Evolutionary conservation across 2,797 vertebrate genomes (phyloP).

Genomic region (Danio aesculapii): DNA sequence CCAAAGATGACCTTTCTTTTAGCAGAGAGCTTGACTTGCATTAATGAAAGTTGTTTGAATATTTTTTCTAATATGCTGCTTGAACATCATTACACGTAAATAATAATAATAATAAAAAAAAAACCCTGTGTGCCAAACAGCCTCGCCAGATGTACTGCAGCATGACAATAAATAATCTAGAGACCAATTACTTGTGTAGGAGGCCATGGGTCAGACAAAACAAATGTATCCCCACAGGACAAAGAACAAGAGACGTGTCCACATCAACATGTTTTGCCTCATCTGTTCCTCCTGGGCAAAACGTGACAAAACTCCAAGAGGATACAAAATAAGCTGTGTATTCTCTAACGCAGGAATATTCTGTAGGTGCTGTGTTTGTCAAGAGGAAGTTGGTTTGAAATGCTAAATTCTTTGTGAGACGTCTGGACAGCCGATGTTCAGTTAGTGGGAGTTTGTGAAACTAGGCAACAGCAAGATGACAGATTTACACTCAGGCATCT

Average conservation of each 20-base stretch:
- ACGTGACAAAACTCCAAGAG: slow-evolving; percentile 39
- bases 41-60: slow-evolving; percentile 9
- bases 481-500: neutral
- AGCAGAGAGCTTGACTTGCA: neutral
- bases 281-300: slow-evolving; percentile 35
- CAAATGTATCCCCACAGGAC: slow-evolving; percentile 50
- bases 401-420: neutral
- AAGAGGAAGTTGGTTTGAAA: neutral
- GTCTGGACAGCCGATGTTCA: neutral
- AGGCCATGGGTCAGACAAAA: slow-evolving; percentile 59
- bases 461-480: neutral
- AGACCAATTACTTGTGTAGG: slow-evolving; percentile 61
- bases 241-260: slow-evolving; percentile 42
- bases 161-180: slow-evolving; percentile 60
- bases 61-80: slow-evolving; percentile 18
- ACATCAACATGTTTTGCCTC: slow-evolving; percentile 47
- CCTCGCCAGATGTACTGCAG: slow-evolving; percentile 58
- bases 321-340: slow-evolving; percentile 13
- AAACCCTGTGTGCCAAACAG: slow-evolving; percentile 54
- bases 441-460: neutral
- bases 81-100: slow-evolving; percentile 21
- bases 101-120: neutral
- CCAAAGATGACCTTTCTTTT: neutral
- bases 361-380: neutral
- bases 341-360: neutral